phyloP scores from a whole-genome alignment of 2,888 invertebrate species.

The Synergus itoensis region DNA sequence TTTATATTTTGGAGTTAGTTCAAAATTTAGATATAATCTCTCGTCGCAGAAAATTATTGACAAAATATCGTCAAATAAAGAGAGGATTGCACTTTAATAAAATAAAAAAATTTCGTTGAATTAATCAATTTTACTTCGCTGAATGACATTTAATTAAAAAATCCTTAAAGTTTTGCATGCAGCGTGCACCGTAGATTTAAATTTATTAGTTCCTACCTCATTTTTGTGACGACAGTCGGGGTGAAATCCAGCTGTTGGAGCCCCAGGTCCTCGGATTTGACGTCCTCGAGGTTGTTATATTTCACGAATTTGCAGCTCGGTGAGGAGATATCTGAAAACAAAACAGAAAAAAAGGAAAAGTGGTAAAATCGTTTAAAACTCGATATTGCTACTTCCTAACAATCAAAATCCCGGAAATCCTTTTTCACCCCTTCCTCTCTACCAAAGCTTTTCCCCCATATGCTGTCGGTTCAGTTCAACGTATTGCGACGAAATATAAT shows the following conservation, averaged over 20 bases:
- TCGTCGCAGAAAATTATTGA: too few species aligned
- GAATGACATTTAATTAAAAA: background rate
- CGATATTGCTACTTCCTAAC: background rate
- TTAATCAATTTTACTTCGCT: background rate
- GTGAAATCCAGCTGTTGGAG: conserved; percentile 73
- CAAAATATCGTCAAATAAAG: too few species aligned
- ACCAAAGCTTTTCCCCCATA: conserved; percentile 1
- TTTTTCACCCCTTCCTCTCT: background rate
- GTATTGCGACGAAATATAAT: conserved; percentile 41
- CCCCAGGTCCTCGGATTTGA: conserved; percentile 72
- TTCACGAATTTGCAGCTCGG: conserved; percentile 71
- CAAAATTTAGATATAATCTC: too few species aligned
- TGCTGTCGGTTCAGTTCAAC: conserved; percentile 19
- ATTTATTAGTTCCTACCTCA: conserved; percentile 65
- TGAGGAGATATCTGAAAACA: conserved; percentile 64
- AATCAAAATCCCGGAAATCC: conserved; percentile 29
- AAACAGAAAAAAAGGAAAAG: conserved; percentile 38
- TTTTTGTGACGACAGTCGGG: conserved; percentile 74
- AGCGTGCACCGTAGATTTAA: background rate
- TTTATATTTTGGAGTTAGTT: background rate
- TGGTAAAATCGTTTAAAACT: conserved; percentile 12
- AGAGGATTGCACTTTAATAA: background rate
- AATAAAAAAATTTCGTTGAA: background rate
- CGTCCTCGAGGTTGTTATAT: conserved; percentile 73
- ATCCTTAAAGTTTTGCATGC: background rate